Evolutionary conservation across 23 tunicate species (phyloP), one percentile per base, ranked within the genome.

Genomic region (Diplosoma virens): DNA sequence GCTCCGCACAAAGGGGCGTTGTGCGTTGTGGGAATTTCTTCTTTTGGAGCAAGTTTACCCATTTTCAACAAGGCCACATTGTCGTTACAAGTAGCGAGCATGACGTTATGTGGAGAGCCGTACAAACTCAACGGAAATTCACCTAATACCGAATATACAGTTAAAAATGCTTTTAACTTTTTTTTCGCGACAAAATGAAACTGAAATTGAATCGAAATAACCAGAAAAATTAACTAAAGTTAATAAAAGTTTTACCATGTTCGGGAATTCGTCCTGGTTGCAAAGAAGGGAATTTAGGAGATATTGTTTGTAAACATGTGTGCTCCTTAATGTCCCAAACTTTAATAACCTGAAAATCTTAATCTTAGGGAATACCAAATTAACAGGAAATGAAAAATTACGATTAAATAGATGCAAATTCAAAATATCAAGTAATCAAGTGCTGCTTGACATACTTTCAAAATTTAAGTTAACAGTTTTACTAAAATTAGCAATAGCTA

Each of bases 271-370:
- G 47, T 3, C 86, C 97, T 3, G 87, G 87, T 47, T 81, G 91
- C 33, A 92, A 32, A 27, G 92, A 85, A 0, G 92, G 97, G 34
- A 92, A 75, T 31, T 92, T 92, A 20, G 89, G 97, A 3, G 92
- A 78, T 20, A 92, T 76, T 17, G 92, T 92, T 59, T 92, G 97
- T 24, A 92, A 29, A 34, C 97, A 92, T 30, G 66, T 53, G 32
- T 85, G 97, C 66, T 92, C 97, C 45, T 81, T 92, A 1, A 92
- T 71, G 32, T 92, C 97, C 97, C 97, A 92, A 0, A 92, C 91
- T 50, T 92, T 92, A 2, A 92, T 80, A 24, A 84, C 76, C 97
- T 90, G 69, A 0, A 50, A 37, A 20, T 65, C 22, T 16, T 5
- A 1, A 79, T 24, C 9, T 41, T n/a, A n/a, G n/a, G n/a, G n/a